Evolutionary conservation across 2,797 vertebrate genomes (phyloP).

Genomic region (Poeciliopsis infans): DNA sequence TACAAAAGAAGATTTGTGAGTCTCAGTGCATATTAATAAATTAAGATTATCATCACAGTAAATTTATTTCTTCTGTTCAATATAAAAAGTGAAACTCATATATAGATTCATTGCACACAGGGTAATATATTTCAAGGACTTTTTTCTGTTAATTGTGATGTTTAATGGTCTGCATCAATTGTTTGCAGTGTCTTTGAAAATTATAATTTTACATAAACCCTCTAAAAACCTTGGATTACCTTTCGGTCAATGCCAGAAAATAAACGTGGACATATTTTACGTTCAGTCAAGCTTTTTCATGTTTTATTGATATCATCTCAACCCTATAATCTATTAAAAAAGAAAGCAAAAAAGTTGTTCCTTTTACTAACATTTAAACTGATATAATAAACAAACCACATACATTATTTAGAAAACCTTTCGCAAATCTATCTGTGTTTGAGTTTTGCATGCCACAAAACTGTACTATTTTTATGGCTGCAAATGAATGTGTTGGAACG

Average conservation of each 20-base stretch:
- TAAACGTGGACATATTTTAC: not conserved
- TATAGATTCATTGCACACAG: not conserved
- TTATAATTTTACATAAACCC: too few relatives aligned
- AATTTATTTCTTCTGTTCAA: not conserved
- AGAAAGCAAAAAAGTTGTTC: not conserved
- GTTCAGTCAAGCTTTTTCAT: conserved; percentile 12
- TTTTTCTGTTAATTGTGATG: not conserved
- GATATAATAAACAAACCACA: conserved; percentile 15
- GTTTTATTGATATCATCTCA: not conserved
- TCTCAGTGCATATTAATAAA: not conserved
- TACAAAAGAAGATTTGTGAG: conserved; percentile 15
- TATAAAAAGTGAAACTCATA: not conserved
- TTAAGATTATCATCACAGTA: not conserved
- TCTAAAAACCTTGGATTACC: too few relatives aligned
- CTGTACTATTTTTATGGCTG: not conserved
- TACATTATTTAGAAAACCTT: conserved; percentile 24
- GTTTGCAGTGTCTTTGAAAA: too few relatives aligned
- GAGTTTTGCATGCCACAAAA: conserved; percentile 8
- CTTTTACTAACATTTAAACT: not conserved
- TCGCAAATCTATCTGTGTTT: conserved; percentile 8
- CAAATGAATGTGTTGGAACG: conserved; percentile 23
- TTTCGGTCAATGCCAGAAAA: not conserved
- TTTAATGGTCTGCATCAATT: not conserved
- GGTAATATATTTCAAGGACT: not conserved
- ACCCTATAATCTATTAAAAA: not conserved